Conservation (phyloP, 1,140 invertebrate species). For the Linepithema humile region DNA sequence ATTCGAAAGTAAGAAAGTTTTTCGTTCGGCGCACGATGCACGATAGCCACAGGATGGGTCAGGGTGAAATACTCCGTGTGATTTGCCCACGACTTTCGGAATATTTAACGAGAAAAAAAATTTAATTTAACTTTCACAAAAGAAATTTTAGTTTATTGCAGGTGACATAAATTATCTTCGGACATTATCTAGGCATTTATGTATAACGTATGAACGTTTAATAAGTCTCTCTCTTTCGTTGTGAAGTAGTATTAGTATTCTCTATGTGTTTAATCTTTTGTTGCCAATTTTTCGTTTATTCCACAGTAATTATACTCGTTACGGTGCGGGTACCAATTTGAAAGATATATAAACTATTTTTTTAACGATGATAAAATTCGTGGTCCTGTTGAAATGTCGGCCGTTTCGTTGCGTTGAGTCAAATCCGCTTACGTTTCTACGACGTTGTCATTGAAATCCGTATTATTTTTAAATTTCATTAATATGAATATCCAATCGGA, state of each 20-base stretch:
- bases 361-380: neutral
- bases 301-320: no score
- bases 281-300: slow-evolving; percentile 39
- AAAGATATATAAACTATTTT: slow-evolving; percentile 29
- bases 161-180: no score
- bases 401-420: slow-evolving; percentile 1
- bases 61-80: neutral
- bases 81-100: neutral
- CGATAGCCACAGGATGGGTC: neutral
- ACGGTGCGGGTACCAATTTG: no score
- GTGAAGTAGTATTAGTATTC: slow-evolving; percentile 28
- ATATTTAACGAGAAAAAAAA: neutral
- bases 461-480: slow-evolving; percentile 56
- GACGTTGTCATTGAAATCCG: slow-evolving; percentile 9
- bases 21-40: slow-evolving; percentile 33
- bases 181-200: neutral
- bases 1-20: slow-evolving; percentile 53
- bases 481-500: neutral
- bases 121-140: neutral
- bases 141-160: neutral
- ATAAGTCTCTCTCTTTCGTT: no score
- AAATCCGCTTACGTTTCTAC: slow-evolving; percentile 3
- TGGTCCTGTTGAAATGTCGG: neutral
- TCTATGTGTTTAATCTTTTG: slow-evolving; percentile 23
- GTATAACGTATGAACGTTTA: no score